Base-by-base conservation (phyloP, 2,797 vertebrate species). In the Pogoniulus pusillus region DNA sequence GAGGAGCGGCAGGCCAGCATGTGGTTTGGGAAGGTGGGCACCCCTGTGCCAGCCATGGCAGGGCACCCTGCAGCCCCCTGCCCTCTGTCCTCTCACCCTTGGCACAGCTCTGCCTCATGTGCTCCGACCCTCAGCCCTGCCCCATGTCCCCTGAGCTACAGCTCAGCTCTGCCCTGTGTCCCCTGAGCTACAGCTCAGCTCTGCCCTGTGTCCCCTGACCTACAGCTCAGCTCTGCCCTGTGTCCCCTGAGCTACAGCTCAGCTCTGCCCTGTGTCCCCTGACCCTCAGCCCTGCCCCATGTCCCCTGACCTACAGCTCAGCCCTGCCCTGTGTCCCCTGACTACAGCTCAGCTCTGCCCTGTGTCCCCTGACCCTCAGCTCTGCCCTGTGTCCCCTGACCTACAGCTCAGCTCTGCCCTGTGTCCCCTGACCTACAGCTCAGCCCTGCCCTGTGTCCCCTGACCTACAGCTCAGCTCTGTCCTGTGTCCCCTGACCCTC, bases 21-120 rank as follows among this genome's bases (percentile, higher is more conserved):
- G 92, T 99, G 99, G 99, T 99, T 99, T 35, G 98, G 98, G 93
- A 99, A 99, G 98, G 99, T 98, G 85, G 65, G 93, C 70, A 18
- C 39, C 9, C 2, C 10, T 23, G 29, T 23, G 47, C 3, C 9
- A 27, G 66, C 19, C 68, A 10, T 3, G 14, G 17, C 8, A 19
- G 53, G 10, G 24, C 39, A 74, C n/a, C 54, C 51, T n/a, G 27
- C 51, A 74, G 45, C 14, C 51, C n/a, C n/a, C n/a, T n/a, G n/a
- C 10, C 4, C 64, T 11, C 12, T 17, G 9, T 16, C 37, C 32
- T 15, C 26, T 53, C n/a, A n/a, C n/a, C n/a, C n/a, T n/a, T n/a
- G 51, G 9, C 24, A 18, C 23, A 47, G 45, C 20, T 13, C 19
- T 68, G 32, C 10, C 4, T 60, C 10, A 12, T 17, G 9, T 16